Evolutionary conservation across 2,113 vertebrate genomes (phyloP).

Genomic region (Thermophis baileyi): DNA sequence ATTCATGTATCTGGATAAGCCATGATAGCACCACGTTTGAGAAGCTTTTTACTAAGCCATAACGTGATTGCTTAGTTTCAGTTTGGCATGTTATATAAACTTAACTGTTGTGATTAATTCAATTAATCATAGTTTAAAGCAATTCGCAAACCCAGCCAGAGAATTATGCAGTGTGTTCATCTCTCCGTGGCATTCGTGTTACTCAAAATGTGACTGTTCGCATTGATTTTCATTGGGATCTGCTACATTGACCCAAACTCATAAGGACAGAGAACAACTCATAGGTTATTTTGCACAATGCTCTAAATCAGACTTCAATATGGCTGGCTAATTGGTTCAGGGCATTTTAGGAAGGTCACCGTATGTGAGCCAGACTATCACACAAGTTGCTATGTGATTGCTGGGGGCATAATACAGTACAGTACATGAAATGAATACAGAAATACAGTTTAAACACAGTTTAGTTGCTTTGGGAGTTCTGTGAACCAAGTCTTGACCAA

Average conservation of each 20-base stretch:
- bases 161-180: neutral
- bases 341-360: neutral
- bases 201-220: neutral
- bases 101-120: neutral
- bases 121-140: neutral
- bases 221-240: neutral
- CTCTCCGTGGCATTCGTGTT: neutral
- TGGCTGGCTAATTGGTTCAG: neutral
- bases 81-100: neutral
- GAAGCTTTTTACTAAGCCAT: neutral
- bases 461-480: neutral
- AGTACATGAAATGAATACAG: neutral
- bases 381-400: neutral
- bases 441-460: neutral
- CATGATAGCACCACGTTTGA: neutral
- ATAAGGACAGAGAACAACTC: neutral
- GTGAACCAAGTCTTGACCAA: neutral
- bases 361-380: neutral
- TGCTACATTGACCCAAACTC: neutral
- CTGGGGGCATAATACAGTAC: neutral
- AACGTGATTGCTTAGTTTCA: neutral
- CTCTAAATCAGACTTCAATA: neutral
- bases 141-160: neutral
- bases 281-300: neutral
- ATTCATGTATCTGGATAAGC: neutral